Conservation (phyloP, 2,888 invertebrate species). For the Napeogenes sylphis region DNA sequence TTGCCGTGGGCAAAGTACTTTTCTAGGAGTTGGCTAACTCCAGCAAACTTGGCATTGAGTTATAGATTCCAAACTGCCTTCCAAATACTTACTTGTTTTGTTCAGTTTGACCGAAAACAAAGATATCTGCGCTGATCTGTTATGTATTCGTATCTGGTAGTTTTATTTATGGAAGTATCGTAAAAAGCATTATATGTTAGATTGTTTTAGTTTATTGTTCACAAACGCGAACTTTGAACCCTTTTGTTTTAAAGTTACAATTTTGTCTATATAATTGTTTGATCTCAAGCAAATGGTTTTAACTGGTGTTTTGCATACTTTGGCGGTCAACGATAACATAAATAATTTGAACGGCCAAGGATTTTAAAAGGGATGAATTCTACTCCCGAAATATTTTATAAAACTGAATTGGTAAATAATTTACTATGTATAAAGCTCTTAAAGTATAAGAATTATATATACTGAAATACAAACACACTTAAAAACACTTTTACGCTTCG, state of each 20-base stretch:
- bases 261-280: conserved; percentile 12
- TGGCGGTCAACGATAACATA: background rate
- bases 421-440: too few species aligned
- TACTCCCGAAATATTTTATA: too few species aligned
- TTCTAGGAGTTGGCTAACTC: conserved; percentile 64
- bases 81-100: conserved; percentile 74
- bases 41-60: conserved; percentile 72
- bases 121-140: conserved; percentile 57
- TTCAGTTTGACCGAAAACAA: conserved; percentile 68
- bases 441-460: too few species aligned
- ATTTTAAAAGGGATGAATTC: too few species aligned
- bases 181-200: conserved; percentile 25
- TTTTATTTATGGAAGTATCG: conserved; percentile 26
- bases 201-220: conserved; percentile 15
- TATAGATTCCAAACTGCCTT: conserved; percentile 74
- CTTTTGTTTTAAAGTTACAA: conserved; percentile 14
- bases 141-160: conserved; percentile 32
- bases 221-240: conserved; percentile 11
- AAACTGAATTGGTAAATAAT: too few species aligned
- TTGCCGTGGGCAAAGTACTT: conserved; percentile 60
- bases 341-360: too few species aligned
- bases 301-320: background rate
- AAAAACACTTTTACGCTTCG: background rate
- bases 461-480: too few species aligned
- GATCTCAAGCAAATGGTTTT: conserved; percentile 9